Evolutionary conservation across 2,888 invertebrate species (phyloP).

Genomic region (Rugalucina vietnamica): DNA sequence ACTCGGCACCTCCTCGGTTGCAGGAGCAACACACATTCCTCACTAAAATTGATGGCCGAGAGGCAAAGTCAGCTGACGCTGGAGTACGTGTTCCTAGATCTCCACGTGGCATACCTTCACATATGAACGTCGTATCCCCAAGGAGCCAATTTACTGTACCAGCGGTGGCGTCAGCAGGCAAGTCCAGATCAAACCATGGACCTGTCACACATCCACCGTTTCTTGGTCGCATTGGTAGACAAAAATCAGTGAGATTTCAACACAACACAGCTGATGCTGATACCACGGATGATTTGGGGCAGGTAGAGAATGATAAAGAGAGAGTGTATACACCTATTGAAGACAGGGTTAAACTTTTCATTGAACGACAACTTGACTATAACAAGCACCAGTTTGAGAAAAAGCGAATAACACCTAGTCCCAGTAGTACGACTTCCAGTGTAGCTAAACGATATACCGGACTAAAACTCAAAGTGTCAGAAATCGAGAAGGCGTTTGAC

Average conservation of each 20-base stretch:
- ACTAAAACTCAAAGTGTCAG: slow-evolving; percentile 51
- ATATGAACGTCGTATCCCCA: background rate
- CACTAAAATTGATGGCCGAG: slow-evolving; percentile 35
- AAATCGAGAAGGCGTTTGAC: slow-evolving; percentile 70
- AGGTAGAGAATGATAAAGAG: background rate
- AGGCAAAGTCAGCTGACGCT: slow-evolving; percentile 39
- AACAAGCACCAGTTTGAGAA: slow-evolving; percentile 34
- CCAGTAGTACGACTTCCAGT: background rate
- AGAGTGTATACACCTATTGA: slow-evolving; percentile 18
- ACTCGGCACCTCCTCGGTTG: slow-evolving; percentile 50
- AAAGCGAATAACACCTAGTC: background rate
- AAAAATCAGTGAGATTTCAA: slow-evolving; percentile 66
- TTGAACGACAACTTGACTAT: slow-evolving; percentile 57
- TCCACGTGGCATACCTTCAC: background rate
- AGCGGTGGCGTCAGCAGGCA: background rate
- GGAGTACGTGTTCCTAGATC: background rate
- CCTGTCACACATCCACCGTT: background rate
- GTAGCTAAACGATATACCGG: slow-evolving; percentile 21
- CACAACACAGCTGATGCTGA: background rate
- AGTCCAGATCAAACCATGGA: background rate
- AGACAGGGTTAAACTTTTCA: slow-evolving; percentile 56
- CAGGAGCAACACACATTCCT: slow-evolving; percentile 32
- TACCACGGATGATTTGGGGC: background rate
- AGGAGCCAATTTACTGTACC: background rate
- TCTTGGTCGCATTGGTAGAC: slow-evolving; percentile 13